Conservation (phyloP, 2,888 invertebrate species). For the Ophion slaviceki region DNA sequence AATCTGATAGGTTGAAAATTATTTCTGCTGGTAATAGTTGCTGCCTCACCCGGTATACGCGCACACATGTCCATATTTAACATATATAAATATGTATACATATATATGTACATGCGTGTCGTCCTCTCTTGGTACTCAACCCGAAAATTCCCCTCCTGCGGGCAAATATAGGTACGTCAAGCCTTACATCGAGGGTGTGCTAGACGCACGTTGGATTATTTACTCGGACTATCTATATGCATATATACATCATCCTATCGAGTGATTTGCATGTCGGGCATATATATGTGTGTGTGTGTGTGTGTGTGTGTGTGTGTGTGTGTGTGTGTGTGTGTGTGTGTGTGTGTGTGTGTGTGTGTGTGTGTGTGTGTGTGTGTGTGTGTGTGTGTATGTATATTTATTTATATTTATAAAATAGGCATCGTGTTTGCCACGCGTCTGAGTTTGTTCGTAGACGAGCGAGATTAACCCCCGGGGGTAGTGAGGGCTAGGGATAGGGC, state of each 20-base stretch:
- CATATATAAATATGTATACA: too few relatives aligned
- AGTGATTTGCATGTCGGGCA: not conserved
- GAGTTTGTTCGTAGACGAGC: not conserved
- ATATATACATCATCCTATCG: not conserved
- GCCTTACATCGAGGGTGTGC: not conserved
- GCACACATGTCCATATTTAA: not conserved
- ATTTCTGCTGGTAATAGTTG: too few relatives aligned
- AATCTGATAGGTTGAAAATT: too few relatives aligned
- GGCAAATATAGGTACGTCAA: conserved; percentile 17
- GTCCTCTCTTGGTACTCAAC: conserved; percentile 11
- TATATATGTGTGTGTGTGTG: not conserved
- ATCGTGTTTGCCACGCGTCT: conserved; percentile 53
- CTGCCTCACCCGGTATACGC: not conserved
- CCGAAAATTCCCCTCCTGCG: conserved; percentile 32
- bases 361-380: too few relatives aligned
- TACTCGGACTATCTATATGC: not conserved
- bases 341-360: too few relatives aligned
- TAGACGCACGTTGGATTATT: not conserved
- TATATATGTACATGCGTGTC: not conserved
- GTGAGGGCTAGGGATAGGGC: not conserved
- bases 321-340: too few relatives aligned
- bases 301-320: too few relatives aligned
- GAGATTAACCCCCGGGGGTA: not conserved
- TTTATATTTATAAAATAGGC: not conserved
- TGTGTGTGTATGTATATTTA: too few relatives aligned